These are phyloP conservation scores for Pseudachorutes palmiensis DNA, from an alignment of 1,140 invertebrate genomes.

Conservation along the genomic window DNA sequence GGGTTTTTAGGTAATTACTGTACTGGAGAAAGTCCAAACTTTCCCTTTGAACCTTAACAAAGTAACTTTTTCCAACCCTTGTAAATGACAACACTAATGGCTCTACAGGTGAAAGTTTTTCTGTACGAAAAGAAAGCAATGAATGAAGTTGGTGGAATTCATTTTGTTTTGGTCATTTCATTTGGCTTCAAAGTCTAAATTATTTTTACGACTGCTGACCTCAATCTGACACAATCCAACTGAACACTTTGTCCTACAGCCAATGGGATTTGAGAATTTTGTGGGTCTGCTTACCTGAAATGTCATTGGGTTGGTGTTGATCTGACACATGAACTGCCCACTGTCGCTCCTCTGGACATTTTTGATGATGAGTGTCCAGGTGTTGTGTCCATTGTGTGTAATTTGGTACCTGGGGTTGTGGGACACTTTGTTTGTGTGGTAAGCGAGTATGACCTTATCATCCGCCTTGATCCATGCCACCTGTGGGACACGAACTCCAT, in stretches of 20 bases:
- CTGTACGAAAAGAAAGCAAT: too few species aligned
- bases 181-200: background rate
- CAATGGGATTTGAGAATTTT: too few species aligned
- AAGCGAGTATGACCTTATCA: conserved; percentile 77
- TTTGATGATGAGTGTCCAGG: conserved; percentile 78
- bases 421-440: conserved; percentile 80
- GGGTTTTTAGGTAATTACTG: too few species aligned
- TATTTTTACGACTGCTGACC: background rate
- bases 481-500: conserved; percentile 48
- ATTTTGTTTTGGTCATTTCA: too few species aligned
- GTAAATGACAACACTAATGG: too few species aligned
- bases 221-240: too few species aligned
- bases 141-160: too few species aligned
- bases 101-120: too few species aligned
- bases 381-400: conserved; percentile 82
- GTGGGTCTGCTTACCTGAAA: conserved; percentile 57
- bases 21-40: too few species aligned
- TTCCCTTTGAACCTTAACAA: too few species aligned
- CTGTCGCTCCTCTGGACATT: conserved; percentile 81
- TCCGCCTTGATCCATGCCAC: conserved; percentile 88
- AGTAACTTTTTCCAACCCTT: too few species aligned
- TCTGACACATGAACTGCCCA: conserved; percentile 83
- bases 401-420: conserved; percentile 72
- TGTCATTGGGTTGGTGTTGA: conserved; percentile 84
- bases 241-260: too few species aligned